Base-by-base conservation (phyloP, 1,140 invertebrate species). In the Solen grandis region DNA sequence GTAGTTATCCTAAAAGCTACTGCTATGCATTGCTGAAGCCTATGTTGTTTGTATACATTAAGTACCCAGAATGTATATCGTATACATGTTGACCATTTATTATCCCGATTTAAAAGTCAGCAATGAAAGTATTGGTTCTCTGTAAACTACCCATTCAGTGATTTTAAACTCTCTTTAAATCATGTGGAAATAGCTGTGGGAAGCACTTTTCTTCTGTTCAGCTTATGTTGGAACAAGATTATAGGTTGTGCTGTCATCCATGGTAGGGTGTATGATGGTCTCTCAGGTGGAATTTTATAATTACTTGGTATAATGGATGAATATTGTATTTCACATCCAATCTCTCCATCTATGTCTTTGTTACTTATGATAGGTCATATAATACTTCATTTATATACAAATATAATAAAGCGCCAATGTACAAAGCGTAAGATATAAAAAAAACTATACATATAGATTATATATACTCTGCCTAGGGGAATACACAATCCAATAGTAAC, bases 11-110 rank as follows among this genome's bases (percentile, higher is more conserved):
- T 35, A 3, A 41, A 5, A 3, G 38, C 62, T 22, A 27, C 29
- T 1, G 62, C 25, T 4, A 66, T 66, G 3, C 1, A 2, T 8
- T 1, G 1, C n/a, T 66, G 62, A 2, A 66, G 22, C 13, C 4
- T 22, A 41, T 66, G 5, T 66, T 41, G 62, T 25, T 66, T 41
- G 50, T 66, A 66, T 22, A 66, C 50, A 25, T 41, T 19, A 14
- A 66, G 29, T 2, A 13, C 10, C 62, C 62, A 66, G 29, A 66
- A 66, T 2, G 50, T 8, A 35, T 63, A 63, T 22, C 2, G 29
- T 8, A 38, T 14, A 36, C 31, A 63, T 25, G 2, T 5, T 35
- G 62, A 22, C 62, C 62, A 66, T 1, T 41, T 4, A 25, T 41
- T 66, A 22, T 66, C 36, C n/a, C 50, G 27, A 22, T 66, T 38